Percentiles rank a stretch among this genome's conserved stretches.
These are phyloP conservation scores for Aplodontia rufa DNA, from an alignment of 2,113 vertebrate genomes.

Conservation along the genomic window DNA sequence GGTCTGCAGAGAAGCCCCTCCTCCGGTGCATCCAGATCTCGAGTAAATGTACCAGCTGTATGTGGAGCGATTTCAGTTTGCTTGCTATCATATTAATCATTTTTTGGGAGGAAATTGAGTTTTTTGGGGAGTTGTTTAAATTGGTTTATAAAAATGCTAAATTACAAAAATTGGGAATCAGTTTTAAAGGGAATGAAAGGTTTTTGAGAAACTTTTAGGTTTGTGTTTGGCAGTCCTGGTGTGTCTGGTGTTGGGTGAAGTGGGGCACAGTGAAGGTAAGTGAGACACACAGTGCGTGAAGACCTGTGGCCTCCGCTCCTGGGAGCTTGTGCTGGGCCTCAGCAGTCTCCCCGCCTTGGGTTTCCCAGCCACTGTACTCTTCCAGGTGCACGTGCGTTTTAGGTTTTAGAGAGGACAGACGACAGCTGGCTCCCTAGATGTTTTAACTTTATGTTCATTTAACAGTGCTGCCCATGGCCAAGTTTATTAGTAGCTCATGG, in stretches of 20 bases:
- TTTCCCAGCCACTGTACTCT: slow-evolving; percentile 66
- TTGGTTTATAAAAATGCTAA: slow-evolving; percentile 26
- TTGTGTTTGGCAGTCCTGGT: slow-evolving; percentile 70
- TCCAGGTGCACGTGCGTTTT: slow-evolving; percentile 73
- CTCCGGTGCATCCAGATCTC: neutral
- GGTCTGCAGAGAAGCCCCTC: neutral
- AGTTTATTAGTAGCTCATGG: slow-evolving; percentile 29
- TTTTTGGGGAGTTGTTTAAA: slow-evolving; percentile 44
- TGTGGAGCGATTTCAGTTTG: neutral
- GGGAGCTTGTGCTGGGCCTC: neutral
- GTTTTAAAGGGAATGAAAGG: slow-evolving; percentile 50
- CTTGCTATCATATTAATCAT: slow-evolving; percentile 65
- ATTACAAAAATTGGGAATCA: neutral
- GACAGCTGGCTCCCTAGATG: slow-evolving; percentile 65
- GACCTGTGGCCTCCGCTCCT: slow-evolving; percentile 12
- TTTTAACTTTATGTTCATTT: slow-evolving; percentile 73
- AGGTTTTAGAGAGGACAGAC: slow-evolving; percentile 72
- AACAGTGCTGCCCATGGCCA: slow-evolving; percentile 59
- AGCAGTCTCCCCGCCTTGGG: neutral
- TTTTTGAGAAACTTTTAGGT: slow-evolving; percentile 63
- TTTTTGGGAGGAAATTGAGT: neutral
- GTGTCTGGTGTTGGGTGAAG: slow-evolving; percentile 63
- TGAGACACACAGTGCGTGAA: neutral
- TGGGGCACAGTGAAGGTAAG: neutral
- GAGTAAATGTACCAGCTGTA: neutral